Evolutionary conservation across 2,113 vertebrate genomes (phyloP).

Genomic region (Lontra canadensis): DNA sequence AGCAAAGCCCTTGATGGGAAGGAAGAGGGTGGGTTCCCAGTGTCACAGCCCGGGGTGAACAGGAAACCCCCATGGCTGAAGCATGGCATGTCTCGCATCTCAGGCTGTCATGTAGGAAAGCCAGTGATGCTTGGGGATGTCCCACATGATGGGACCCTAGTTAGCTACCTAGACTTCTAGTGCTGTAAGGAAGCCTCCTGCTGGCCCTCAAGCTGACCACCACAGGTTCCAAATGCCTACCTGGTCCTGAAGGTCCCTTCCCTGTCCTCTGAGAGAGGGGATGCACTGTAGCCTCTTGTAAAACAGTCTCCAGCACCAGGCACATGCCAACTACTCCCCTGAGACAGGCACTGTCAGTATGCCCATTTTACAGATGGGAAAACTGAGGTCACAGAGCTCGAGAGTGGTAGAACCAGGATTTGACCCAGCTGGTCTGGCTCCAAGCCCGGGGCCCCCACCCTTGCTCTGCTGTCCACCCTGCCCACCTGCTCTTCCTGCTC

Average conservation of each 20-base stretch:
- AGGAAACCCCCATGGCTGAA: neutral
- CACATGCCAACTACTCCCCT: too few relatives aligned
- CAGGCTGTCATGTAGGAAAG: neutral
- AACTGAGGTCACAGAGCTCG: neutral
- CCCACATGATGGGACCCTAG: neutral
- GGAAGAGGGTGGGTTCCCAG: neutral
- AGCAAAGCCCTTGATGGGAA: neutral
- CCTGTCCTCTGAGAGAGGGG: neutral
- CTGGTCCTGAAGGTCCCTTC: neutral
- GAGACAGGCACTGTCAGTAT: neutral
- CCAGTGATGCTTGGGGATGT: neutral
- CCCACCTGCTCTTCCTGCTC: neutral
- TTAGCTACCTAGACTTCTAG: neutral
- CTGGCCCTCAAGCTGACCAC: neutral
- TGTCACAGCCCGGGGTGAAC: neutral
- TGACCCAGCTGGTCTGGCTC: neutral
- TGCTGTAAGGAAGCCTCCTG: neutral
- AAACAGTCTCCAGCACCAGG: neutral
- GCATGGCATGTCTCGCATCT: fast-evolving
- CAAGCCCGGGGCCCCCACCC: neutral
- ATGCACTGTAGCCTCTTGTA: neutral
- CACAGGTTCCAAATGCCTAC: neutral
- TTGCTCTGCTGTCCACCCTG: neutral
- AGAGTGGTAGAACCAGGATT: neutral
- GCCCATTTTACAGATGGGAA: neutral